phyloP scores from a whole-genome alignment of 1,140 invertebrate species.

The Acromyrmex echinatior region DNA sequence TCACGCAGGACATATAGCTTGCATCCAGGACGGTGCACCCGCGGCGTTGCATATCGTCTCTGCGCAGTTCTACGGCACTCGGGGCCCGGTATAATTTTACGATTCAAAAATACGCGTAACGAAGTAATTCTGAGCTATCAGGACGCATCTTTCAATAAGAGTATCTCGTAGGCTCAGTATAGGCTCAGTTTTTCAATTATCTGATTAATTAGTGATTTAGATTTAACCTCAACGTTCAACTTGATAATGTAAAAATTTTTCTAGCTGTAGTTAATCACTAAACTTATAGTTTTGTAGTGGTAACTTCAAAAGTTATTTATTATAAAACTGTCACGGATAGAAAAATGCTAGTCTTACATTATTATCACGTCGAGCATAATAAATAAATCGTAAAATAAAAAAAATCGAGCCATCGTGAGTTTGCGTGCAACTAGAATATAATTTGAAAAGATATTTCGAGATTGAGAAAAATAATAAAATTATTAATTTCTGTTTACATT shows the following conservation, averaged over 20 bases:
- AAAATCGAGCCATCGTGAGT: no score
- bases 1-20: constrained; percentile 49
- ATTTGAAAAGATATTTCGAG: neutral
- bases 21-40: constrained; percentile 41
- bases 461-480: neutral
- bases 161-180: neutral
- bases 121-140: constrained; percentile 21
- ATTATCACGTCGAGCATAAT: no score
- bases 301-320: no score
- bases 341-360: no score
- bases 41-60: constrained; percentile 40
- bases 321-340: no score
- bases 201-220: no score
- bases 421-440: no score
- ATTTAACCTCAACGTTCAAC: no score
- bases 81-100: constrained; percentile 59
- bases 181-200: neutral
- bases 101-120: neutral
- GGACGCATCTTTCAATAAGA: neutral
- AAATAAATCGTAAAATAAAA: no score
- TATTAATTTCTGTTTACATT: neutral
- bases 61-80: neutral
- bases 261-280: no score
- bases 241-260: no score
- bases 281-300: no score